These are phyloP conservation scores for Creontiades dilutus DNA, from an alignment of 2,888 invertebrate species.

Conservation along the genomic window DNA sequence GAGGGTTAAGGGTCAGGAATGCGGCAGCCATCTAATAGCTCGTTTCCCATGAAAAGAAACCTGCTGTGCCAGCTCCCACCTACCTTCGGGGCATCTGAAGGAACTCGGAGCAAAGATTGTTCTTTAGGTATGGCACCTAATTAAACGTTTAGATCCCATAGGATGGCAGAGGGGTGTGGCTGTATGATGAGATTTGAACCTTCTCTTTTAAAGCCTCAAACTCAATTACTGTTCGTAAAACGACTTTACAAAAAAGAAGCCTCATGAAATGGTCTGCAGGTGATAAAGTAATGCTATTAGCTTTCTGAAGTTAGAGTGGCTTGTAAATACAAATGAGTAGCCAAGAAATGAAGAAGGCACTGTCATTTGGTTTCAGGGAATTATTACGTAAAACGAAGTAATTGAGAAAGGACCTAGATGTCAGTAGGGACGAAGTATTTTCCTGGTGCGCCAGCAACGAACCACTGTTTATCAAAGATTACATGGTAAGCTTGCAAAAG, in stretches of 20 bases:
- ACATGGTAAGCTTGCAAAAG: too few species aligned
- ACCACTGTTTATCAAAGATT: too few species aligned
- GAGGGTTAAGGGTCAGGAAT: conserved; percentile 23
- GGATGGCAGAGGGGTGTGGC: background rate
- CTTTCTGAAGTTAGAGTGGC: too few species aligned
- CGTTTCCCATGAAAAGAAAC: conserved; percentile 39
- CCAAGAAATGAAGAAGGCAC: too few species aligned
- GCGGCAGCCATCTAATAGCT: conserved; percentile 26
- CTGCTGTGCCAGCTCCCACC: conserved; percentile 22
- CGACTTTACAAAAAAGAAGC: background rate
- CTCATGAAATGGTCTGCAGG: background rate
- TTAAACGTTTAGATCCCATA: conserved; percentile 11
- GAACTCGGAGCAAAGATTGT: background rate
- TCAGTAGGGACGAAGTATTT: too few species aligned
- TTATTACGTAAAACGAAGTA: too few species aligned
- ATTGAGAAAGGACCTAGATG: too few species aligned
- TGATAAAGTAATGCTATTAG: too few species aligned
- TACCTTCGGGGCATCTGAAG: background rate
- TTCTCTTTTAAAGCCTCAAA: background rate
- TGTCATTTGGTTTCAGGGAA: too few species aligned
- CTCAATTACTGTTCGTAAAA: background rate
- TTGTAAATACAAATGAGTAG: too few species aligned
- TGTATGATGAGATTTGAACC: background rate
- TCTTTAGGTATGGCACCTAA: conserved; percentile 37
- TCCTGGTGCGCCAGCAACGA: too few species aligned